Conservation (phyloP, 2,113 vertebrate species). For the Menidia beryllina region DNA sequence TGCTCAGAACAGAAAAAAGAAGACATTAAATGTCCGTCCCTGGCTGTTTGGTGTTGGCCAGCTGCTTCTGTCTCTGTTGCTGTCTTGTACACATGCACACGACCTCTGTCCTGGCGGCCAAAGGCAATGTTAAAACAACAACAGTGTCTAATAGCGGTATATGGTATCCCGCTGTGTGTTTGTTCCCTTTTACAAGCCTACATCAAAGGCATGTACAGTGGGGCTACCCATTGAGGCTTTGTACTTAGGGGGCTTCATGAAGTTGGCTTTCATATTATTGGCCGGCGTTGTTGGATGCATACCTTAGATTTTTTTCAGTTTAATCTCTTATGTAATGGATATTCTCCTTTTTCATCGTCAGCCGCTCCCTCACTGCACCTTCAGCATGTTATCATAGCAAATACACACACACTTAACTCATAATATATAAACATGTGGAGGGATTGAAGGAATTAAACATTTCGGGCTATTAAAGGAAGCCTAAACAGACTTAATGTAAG, state of each 20-base stretch:
- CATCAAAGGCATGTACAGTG: constrained; percentile 66
- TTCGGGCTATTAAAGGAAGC: constrained; percentile 38
- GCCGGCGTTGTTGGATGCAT: constrained; percentile 68
- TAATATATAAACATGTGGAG: constrained; percentile 37
- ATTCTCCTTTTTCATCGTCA: constrained; percentile 68
- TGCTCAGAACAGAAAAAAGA: background rate
- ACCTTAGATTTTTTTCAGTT: constrained; percentile 77
- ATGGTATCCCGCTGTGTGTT: constrained; percentile 34
- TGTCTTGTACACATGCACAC: constrained; percentile 3
- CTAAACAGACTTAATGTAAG: constrained; percentile 10
- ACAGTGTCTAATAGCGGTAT: constrained; percentile 21
- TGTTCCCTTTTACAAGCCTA: constrained; percentile 56
- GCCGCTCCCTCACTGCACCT: constrained; percentile 47
- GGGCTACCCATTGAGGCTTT: constrained; percentile 36
- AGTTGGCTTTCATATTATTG: constrained; percentile 68
- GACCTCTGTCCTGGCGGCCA: constrained; percentile 21
- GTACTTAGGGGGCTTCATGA: constrained; percentile 32
- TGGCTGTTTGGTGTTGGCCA: background rate
- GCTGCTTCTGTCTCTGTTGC: constrained; percentile 23
- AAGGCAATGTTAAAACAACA: constrained; percentile 57
- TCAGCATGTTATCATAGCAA: constrained; percentile 57
- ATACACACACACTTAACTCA: constrained; percentile 38
- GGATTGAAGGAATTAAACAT: constrained; percentile 33
- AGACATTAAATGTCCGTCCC: background rate
- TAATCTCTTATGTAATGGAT: constrained; percentile 82